Evolutionary conservation across 2,113 vertebrate genomes (phyloP).

Genomic region (Gorsachius goisagi): DNA sequence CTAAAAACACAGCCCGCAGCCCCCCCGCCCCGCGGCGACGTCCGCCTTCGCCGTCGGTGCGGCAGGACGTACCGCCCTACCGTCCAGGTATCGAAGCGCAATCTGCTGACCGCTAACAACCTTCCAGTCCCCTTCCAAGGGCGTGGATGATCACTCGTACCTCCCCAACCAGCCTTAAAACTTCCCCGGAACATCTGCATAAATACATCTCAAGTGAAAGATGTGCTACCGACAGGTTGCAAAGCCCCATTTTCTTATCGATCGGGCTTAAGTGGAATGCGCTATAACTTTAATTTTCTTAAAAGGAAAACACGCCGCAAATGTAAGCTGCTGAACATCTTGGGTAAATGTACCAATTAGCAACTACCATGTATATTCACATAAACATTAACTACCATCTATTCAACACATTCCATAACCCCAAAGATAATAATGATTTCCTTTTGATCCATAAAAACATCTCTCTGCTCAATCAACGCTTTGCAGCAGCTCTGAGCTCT

Average conservation of each 20-base stretch:
- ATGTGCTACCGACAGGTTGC: neutral
- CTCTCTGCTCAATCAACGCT: slow-evolving; percentile 37
- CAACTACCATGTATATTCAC: slow-evolving; percentile 33
- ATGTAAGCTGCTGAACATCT: slow-evolving; percentile 16
- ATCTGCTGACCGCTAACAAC: neutral
- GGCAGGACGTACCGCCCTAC: neutral
- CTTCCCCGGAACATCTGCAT: neutral
- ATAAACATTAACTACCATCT: slow-evolving; percentile 46
- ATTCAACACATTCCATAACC: slow-evolving; percentile 53
- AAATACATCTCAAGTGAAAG: neutral
- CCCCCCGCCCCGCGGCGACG: neutral
- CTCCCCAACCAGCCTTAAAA: neutral
- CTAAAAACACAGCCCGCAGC: neutral
- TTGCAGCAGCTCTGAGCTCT: neutral
- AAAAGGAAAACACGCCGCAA: slow-evolving; percentile 3
- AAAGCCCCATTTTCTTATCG: neutral
- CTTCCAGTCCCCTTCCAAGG: neutral
- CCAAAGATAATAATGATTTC: slow-evolving; percentile 62
- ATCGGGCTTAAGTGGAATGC: neutral
- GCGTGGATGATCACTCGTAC: accelerated
- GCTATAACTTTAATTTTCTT: neutral
- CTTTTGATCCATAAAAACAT: slow-evolving; percentile 61
- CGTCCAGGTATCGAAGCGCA: accelerated
- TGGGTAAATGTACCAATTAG: slow-evolving; percentile 62
- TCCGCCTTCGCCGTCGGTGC: accelerated